Percentiles rank a stretch among this genome's conserved stretches.
Evolutionary conservation across 2,888 invertebrate genomes (phyloP).

Genomic region (Pyrrhosoma nymphula): DNA sequence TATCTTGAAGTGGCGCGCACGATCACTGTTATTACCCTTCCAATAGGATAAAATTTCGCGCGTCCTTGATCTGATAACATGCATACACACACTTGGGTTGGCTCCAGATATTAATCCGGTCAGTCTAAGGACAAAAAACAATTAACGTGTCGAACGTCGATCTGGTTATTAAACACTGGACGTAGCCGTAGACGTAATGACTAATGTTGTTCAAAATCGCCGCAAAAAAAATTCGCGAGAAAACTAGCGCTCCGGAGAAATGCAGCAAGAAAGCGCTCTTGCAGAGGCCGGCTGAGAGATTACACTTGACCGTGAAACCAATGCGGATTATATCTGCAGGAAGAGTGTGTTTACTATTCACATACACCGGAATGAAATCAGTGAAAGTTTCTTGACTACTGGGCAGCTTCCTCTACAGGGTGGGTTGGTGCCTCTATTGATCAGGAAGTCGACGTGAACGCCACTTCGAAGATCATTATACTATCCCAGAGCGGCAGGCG

Average conservation of each 20-base stretch:
- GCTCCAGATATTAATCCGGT: not conserved
- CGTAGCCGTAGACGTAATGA: not conserved
- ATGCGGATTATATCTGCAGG: not conserved
- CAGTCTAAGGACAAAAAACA: not conserved
- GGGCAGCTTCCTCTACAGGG: not conserved
- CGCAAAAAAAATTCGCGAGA: not conserved
- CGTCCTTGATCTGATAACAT: constrained; percentile 31
- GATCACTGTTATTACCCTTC: not conserved
- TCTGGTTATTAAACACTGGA: not conserved
- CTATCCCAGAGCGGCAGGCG: too few relatives aligned
- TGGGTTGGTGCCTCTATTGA: not conserved
- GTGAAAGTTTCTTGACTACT: not conserved
- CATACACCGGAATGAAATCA: not conserved
- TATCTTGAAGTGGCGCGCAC: not conserved
- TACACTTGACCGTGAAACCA: constrained; percentile 31
- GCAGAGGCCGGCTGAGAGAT: not conserved
- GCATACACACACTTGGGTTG: not conserved
- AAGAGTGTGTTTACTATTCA: not conserved
- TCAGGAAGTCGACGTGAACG: too few relatives aligned
- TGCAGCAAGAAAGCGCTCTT: not conserved
- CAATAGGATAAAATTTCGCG: not conserved
- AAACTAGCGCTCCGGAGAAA: not conserved
- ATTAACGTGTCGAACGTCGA: not conserved
- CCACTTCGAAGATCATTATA: too few relatives aligned
- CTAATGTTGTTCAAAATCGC: not conserved